Evolutionary conservation across 2,113 vertebrate genomes (phyloP).

Genomic region (Petroica traversi): DNA sequence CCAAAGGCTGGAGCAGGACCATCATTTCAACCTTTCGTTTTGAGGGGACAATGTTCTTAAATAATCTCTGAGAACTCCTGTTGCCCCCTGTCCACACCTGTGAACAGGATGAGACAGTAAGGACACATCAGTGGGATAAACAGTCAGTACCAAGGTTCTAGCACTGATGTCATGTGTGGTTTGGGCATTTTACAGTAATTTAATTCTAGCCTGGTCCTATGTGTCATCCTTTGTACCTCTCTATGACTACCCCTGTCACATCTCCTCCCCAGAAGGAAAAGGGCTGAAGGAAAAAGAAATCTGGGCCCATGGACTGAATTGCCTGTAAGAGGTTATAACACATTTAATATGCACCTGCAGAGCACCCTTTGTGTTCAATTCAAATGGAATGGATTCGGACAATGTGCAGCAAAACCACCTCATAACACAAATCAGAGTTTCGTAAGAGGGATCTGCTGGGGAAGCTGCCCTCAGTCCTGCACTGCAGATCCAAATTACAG

Average conservation of each 20-base stretch:
- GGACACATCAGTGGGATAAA: neutral
- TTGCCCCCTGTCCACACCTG: neutral
- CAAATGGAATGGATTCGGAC: fast-evolving
- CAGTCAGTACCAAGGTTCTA: neutral
- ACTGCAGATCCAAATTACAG: neutral
- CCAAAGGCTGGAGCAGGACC: neutral
- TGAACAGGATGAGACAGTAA: neutral
- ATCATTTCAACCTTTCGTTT: neutral
- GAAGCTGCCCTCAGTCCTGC: neutral
- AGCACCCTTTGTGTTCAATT: neutral
- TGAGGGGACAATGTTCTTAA: neutral
- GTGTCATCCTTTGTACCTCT: neutral
- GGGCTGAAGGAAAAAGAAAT: neutral
- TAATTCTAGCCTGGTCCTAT: neutral
- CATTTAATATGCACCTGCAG: neutral
- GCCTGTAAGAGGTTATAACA: neutral
- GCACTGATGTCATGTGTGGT: neutral
- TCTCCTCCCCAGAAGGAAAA: neutral
- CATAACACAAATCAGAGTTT: neutral
- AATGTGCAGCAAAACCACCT: neutral
- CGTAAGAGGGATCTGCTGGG: neutral
- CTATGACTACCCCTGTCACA: neutral
- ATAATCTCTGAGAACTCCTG: neutral
- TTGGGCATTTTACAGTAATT: neutral
- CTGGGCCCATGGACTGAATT: neutral